Evolutionary conservation across 2,113 vertebrate genomes (phyloP).

Genomic region (Hoplias malabaricus): DNA sequence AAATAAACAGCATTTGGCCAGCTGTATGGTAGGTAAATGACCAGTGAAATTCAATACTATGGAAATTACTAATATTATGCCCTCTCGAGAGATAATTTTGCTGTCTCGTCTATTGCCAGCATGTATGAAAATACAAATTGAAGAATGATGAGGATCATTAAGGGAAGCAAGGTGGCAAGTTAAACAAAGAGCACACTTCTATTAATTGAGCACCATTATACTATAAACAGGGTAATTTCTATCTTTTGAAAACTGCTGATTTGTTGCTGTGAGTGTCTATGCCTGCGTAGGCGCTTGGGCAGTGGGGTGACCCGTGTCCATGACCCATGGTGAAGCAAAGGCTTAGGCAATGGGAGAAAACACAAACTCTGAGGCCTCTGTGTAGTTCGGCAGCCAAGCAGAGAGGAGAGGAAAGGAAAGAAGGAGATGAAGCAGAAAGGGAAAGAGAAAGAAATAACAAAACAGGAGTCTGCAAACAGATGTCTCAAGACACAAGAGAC

Average conservation of each 20-base stretch:
- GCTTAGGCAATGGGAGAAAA: conserved; percentile 55
- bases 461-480: conserved; percentile 34
- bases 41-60: background rate
- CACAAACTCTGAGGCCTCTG: conserved; percentile 59
- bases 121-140: background rate
- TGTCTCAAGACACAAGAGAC: background rate
- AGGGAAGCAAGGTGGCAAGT: background rate
- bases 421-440: conserved; percentile 50
- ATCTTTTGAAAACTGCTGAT: background rate
- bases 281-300: background rate
- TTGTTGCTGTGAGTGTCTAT: background rate
- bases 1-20: too few species aligned
- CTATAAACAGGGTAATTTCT: background rate
- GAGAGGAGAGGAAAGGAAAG: conserved; percentile 41
- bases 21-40: too few species aligned
- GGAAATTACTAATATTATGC: background rate
- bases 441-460: conserved; percentile 52
- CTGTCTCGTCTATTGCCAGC: background rate
- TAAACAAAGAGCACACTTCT: conserved; percentile 3
- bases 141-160: background rate
- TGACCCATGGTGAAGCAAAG: conserved; percentile 62
- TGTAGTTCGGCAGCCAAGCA: conserved; percentile 68
- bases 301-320: conserved; percentile 62
- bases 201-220: conserved; percentile 12
- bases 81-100: background rate